Evolutionary conservation across 2,888 invertebrate species (phyloP).

Genomic region (Chirona hameri): DNA sequence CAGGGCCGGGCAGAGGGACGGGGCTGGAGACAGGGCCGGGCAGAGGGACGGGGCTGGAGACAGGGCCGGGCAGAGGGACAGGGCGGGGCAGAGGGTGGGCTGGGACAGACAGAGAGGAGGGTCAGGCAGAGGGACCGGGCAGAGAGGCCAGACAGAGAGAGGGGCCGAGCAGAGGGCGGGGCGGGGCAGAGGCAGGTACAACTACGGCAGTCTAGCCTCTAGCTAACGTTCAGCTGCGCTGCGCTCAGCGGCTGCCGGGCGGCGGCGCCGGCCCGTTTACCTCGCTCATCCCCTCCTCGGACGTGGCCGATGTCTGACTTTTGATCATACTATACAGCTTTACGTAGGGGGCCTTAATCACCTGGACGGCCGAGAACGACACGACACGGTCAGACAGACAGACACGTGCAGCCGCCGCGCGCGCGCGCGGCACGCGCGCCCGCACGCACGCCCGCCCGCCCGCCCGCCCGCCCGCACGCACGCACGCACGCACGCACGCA

Average conservation of each 20-base stretch:
- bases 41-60: not conserved
- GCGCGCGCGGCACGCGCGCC: too few species aligned
- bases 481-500: too few species aligned
- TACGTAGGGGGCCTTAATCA: constrained; percentile 94
- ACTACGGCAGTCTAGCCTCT: not conserved
- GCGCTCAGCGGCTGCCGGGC: too few species aligned
- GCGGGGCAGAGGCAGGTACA: too few species aligned
- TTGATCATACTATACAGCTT: constrained; percentile 95
- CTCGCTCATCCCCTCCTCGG: constrained; percentile 41
- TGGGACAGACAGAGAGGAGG: not conserved
- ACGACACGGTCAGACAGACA: constrained; percentile 42
- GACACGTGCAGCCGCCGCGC: not conserved
- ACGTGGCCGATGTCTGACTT: constrained; percentile 60
- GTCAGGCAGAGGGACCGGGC: not conserved
- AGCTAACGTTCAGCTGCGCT: too few species aligned
- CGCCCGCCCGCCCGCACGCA: too few species aligned
- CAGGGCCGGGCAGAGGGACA: not conserved
- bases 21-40: not conserved
- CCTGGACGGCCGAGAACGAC: constrained; percentile 57
- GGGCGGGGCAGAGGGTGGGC: not conserved
- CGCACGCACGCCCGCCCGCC: too few species aligned
- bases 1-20: not conserved
- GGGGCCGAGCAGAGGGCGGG: not conserved
- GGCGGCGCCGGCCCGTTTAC: constrained; percentile 32
- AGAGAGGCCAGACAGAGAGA: not conserved